phyloP scores from a whole-genome alignment of 2,113 vertebrate genomes.

The Pterocles gutturalis region DNA sequence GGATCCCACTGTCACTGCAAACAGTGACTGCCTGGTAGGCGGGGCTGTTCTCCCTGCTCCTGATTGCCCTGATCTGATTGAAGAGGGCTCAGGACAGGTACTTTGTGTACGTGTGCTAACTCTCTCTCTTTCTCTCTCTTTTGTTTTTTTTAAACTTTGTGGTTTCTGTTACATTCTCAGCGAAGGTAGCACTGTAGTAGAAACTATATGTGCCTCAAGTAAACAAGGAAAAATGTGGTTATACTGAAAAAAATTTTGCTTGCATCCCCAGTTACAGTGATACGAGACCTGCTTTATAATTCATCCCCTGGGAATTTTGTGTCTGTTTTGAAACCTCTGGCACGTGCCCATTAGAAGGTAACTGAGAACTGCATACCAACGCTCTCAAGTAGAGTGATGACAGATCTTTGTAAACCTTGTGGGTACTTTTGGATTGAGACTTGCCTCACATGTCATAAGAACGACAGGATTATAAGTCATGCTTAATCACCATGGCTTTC shows the following conservation, averaged over 20 bases:
- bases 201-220: not conserved
- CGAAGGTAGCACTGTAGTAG: not conserved
- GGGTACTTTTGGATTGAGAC: not conserved
- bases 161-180: not conserved
- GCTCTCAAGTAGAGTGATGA: not conserved
- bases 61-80: not conserved
- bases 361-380: not conserved
- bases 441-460: not conserved
- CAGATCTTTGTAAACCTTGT: not conserved
- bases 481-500: not conserved
- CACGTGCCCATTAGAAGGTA: not conserved
- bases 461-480: not conserved
- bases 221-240: not conserved
- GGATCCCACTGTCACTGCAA: not conserved
- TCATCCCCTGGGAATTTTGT: not conserved
- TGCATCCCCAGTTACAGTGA: not conserved
- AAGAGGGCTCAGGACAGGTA: not conserved
- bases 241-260: not conserved
- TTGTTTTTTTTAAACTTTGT: not conserved
- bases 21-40: not conserved
- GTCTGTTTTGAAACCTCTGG: conserved; percentile 27
- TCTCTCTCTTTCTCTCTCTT: too few relatives aligned
- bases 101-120: not conserved
- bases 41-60: not conserved
- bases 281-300: not conserved